phyloP scores from a whole-genome alignment of 2,797 vertebrate species.

The Chiloscyllium punctatum region DNA sequence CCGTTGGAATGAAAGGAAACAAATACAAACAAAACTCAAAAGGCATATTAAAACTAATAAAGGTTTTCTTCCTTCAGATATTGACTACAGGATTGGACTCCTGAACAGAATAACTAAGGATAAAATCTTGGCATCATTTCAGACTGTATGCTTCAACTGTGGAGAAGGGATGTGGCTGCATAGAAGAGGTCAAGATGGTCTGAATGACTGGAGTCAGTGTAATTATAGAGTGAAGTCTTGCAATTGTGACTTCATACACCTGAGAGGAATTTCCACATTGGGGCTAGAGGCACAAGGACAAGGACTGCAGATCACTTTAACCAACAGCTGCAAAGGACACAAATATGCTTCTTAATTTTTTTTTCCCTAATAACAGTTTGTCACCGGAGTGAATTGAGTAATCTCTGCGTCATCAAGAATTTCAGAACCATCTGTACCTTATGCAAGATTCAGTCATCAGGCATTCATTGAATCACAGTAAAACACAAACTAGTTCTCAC shows the following conservation, averaged over 20 bases:
- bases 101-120: not conserved
- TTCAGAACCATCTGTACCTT: not conserved
- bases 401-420: not conserved
- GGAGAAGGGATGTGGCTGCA: not conserved
- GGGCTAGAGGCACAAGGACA: not conserved
- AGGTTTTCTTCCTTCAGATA: not conserved
- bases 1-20: not conserved
- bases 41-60: not conserved
- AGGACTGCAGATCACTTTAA: not conserved
- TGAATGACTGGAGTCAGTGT: too few relatives aligned
- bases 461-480: not conserved
- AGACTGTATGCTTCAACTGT: not conserved
- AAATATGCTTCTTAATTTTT: not conserved
- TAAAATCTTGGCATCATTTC: not conserved
- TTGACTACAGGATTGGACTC: not conserved
- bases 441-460: not conserved
- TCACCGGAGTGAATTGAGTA: constrained; percentile 15
- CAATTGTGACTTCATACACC: not conserved
- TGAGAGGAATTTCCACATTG: not conserved
- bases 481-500: not conserved
- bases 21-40: not conserved
- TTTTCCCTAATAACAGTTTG: not conserved
- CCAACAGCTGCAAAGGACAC: not conserved
- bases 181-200: not conserved
- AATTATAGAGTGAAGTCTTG: not conserved